A percentile compares a stretch with the other conserved stretches of the same genome.
Conservation (phyloP, 2,113 vertebrate species). For the Mugil cephalus region DNA sequence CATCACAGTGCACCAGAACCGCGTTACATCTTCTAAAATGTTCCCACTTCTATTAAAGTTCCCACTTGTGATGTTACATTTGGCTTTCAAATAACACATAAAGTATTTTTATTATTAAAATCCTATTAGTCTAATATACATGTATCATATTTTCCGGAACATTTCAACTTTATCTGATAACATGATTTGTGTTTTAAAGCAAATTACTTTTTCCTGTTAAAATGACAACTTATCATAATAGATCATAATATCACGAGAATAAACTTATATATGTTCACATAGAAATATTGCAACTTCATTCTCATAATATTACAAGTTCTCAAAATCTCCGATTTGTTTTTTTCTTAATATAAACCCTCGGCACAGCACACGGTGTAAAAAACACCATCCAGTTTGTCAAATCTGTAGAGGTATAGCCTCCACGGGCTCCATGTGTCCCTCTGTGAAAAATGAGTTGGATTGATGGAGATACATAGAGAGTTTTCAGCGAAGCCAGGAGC, state of each 20-base stretch:
- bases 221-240: no score
- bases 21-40: no score
- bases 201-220: no score
- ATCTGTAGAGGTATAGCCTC: constrained; percentile 1
- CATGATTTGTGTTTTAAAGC: not conserved
- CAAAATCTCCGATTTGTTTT: not conserved
- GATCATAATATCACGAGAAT: no score
- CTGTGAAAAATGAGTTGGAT: not conserved
- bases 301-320: not conserved
- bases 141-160: no score
- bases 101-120: no score
- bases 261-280: not conserved
- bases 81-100: no score
- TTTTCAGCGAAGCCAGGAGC: constrained; percentile 91
- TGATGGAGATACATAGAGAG: not conserved
- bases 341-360: not conserved
- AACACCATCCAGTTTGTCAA: constrained; percentile 19
- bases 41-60: no score
- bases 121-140: no score
- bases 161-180: no score
- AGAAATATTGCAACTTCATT: not conserved
- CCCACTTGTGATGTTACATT: no score
- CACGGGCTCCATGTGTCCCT: not conserved
- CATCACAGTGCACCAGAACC: no score
- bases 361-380: constrained; percentile 11